A percentile compares a stretch with the other conserved stretches of the same genome.
Evolutionary conservation across 2,888 invertebrate genomes (phyloP).

Genomic region (Saturnia pavonia): DNA sequence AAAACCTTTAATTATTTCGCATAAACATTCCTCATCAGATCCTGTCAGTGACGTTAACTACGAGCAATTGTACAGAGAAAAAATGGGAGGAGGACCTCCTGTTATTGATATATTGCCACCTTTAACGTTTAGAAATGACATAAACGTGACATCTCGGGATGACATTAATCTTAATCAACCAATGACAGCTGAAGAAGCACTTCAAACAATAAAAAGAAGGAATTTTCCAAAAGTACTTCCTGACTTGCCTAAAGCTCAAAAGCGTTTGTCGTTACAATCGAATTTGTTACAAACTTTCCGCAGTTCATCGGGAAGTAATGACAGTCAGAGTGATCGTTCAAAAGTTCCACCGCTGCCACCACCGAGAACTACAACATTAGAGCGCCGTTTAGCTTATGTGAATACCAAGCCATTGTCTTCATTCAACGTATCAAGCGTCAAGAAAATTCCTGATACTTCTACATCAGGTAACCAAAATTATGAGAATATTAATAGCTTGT

Average conservation of each 20-base stretch:
- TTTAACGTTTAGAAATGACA: slow-evolving; percentile 78
- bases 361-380: slow-evolving; percentile 87
- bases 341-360: slow-evolving; percentile 87
- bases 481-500: slow-evolving; percentile 64
- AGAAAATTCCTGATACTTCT: slow-evolving; percentile 47
- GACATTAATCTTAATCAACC: slow-evolving; percentile 64
- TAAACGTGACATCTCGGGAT: slow-evolving; percentile 89
- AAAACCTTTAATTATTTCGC: slow-evolving; percentile 78
- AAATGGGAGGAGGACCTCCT: slow-evolving; percentile 49
- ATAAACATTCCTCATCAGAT: slow-evolving; percentile 86
- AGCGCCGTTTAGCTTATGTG: slow-evolving; percentile 77
- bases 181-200: slow-evolving; percentile 86
- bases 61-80: slow-evolving; percentile 61
- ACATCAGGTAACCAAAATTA: slow-evolving; percentile 48
- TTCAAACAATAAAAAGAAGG: slow-evolving; percentile 87
- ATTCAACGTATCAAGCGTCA: slow-evolving; percentile 54
- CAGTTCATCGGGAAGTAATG: slow-evolving; percentile 50
- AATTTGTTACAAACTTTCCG: slow-evolving; percentile 68
- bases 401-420: slow-evolving; percentile 68
- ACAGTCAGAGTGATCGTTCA: slow-evolving; percentile 57
- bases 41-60: slow-evolving; percentile 84
- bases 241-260: slow-evolving; percentile 84
- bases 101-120: slow-evolving; percentile 67
- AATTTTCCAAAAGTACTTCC: slow-evolving; percentile 94
- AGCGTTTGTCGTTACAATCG: slow-evolving; percentile 85